Conservation (phyloP, 2,113 vertebrate species). For the Cercocebus atys region DNA sequence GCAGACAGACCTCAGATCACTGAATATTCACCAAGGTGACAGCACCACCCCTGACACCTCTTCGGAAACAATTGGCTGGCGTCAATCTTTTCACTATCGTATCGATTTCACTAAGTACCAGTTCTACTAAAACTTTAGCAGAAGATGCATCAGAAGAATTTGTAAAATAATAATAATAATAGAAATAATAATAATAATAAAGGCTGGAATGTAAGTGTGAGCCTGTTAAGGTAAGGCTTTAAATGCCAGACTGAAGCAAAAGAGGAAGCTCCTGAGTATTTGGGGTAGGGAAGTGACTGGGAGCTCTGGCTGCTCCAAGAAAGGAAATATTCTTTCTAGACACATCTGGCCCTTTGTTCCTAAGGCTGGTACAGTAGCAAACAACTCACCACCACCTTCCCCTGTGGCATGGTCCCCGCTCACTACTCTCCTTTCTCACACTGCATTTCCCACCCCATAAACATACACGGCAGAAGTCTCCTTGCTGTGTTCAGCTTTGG, state of each 20-base stretch:
- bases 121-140: background rate
- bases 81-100: background rate
- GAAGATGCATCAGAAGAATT: background rate
- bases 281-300: background rate
- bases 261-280: background rate
- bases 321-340: background rate
- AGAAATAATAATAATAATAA: background rate
- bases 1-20: background rate
- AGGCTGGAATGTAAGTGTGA: background rate
- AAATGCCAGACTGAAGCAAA: background rate
- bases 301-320: background rate
- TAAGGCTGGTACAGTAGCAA: background rate
- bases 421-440: background rate
- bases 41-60: background rate
- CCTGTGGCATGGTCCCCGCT: background rate
- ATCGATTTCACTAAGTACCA: background rate
- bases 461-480: background rate
- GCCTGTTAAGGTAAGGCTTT: background rate
- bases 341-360: background rate
- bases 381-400: background rate
- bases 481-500: too few species aligned
- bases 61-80: background rate
- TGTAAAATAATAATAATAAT: background rate
- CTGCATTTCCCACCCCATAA: background rate
- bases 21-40: background rate